Percentiles rank a stretch among this genome's conserved stretches.
Conservation (phyloP, 1,140 invertebrate species). For the Elysia chlorotica region DNA sequence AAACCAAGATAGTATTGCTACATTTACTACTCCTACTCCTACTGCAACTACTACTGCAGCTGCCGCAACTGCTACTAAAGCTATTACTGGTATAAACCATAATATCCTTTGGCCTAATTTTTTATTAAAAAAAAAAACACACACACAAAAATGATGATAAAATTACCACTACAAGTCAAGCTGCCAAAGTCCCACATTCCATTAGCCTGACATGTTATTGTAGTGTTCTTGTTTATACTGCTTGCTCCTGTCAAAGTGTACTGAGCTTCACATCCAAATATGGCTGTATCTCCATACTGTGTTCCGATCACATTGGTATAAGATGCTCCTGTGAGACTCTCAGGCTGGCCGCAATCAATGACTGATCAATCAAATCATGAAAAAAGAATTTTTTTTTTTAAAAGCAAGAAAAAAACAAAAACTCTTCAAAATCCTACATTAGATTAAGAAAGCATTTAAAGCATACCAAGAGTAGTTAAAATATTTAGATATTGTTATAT, state of each 20-base stretch:
- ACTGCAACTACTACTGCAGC: too few species aligned
- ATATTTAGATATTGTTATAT: neutral
- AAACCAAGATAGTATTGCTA: too few species aligned
- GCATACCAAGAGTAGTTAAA: neutral
- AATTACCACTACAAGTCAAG: neutral
- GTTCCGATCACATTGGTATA: neutral
- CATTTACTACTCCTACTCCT: too few species aligned
- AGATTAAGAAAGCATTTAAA: neutral
- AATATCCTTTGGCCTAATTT: too few species aligned
- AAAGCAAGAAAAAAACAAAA: neutral
- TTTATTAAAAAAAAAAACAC: too few species aligned
- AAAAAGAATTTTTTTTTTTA: neutral
- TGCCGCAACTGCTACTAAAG: too few species aligned
- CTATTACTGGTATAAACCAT: too few species aligned
- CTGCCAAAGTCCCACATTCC: slow-evolving; percentile 12
- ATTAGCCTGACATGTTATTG: neutral
- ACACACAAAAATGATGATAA: too few species aligned
- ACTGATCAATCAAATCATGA: slow-evolving; percentile 1
- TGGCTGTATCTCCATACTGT: neutral
- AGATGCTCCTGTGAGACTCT: neutral
- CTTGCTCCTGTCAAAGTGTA: neutral
- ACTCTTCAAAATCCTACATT: neutral
- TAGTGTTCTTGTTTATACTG: neutral
- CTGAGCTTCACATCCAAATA: neutral
- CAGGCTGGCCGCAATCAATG: neutral